Conservation (phyloP, 1,140 invertebrate genomes). For the Nephotettix cincticeps region DNA sequence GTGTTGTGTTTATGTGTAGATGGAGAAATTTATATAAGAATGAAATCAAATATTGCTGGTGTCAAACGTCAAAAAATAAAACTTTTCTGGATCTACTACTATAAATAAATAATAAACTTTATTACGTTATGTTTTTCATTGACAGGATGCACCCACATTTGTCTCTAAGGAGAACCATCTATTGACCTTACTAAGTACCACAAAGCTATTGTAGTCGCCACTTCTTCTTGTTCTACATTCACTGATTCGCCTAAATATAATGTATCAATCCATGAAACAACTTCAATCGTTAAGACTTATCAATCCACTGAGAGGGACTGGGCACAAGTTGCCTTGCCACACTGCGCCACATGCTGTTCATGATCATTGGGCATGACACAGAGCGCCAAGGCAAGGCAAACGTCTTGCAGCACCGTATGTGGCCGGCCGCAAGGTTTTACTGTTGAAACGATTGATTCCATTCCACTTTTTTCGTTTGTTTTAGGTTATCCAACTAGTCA, state of each 20-base stretch:
- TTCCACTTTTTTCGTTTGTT: no score
- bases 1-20: not conserved
- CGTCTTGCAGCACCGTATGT: no score
- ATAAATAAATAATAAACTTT: not conserved
- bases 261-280: not conserved
- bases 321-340: not conserved
- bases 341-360: no score
- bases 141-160: not conserved
- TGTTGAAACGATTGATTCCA: no score
- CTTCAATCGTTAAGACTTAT: not conserved
- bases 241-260: no score
- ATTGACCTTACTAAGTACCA: not conserved
- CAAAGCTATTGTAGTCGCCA: not conserved
- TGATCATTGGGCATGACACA: no score
- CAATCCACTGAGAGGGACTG: not conserved
- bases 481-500: no score
- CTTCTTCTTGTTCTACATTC: not conserved
- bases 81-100: not conserved
- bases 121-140: not conserved
- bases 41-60: not conserved
- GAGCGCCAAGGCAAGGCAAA: no score
- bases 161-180: not conserved
- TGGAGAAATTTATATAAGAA: not conserved
- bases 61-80: not conserved
- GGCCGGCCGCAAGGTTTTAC: no score